These are phyloP conservation scores for Palaemon carinicauda DNA, from an alignment of 1,140 invertebrate genomes.

Conservation along the genomic window DNA sequence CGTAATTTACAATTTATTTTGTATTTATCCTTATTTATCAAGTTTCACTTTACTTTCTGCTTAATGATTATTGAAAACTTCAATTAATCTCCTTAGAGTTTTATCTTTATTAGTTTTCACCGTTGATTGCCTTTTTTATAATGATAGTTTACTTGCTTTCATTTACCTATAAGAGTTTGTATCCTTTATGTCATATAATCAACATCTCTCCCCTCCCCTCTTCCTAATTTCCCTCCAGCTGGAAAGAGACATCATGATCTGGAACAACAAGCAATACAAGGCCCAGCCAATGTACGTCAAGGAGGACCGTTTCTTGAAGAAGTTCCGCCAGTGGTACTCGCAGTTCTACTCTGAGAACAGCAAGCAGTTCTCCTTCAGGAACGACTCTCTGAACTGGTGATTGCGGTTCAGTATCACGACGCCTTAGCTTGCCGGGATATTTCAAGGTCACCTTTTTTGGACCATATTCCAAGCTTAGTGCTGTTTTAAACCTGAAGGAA, in stretches of 20 bases:
- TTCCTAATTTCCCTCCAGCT: slow-evolving; percentile 71
- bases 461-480: too few species aligned
- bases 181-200: slow-evolving; percentile 4
- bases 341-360: slow-evolving; percentile 88
- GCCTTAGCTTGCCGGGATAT: too few species aligned
- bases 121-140: not conserved
- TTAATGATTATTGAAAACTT: too few species aligned
- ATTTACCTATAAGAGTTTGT: not conserved
- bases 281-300: slow-evolving; percentile 77
- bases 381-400: slow-evolving; percentile 65
- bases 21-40: too few species aligned
- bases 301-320: slow-evolving; percentile 77
- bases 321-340: slow-evolving; percentile 82
- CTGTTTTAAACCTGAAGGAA: too few species aligned
- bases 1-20: too few species aligned
- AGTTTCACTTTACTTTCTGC: too few species aligned
- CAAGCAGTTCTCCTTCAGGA: slow-evolving; percentile 66
- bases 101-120: too few species aligned
- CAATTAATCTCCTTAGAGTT: too few species aligned
- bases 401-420: not conserved
- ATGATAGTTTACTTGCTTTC: slow-evolving; percentile 21
- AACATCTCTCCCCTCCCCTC: not conserved
- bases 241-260: slow-evolving; percentile 84
- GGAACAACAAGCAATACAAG: slow-evolving; percentile 86
- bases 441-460: too few species aligned